Percentiles rank a stretch among this genome's conserved stretches.
These are phyloP conservation scores for Dryobotodes eremita DNA, from an alignment of 2,888 invertebrate genomes.

Conservation along the genomic window DNA sequence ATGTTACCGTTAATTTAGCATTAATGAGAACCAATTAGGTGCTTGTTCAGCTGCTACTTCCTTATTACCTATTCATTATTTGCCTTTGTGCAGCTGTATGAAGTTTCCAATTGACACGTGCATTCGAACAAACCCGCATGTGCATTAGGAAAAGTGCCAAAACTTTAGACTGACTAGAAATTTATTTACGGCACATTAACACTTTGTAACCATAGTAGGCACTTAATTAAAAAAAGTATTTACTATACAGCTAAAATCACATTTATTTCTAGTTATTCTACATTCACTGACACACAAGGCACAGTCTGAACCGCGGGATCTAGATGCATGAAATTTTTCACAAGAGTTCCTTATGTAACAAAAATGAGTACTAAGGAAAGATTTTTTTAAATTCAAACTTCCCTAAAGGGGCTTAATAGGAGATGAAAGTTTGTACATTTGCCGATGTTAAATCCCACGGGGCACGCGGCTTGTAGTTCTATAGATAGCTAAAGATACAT, in stretches of 20 bases:
- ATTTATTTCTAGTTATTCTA: background rate
- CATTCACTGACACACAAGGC: too few relatives aligned
- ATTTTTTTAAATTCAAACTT: too few relatives aligned
- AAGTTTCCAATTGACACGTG: conserved; percentile 35
- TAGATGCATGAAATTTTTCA: too few relatives aligned
- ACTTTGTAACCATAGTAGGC: background rate
- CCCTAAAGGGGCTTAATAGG: too few relatives aligned
- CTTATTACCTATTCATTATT: conserved; percentile 8
- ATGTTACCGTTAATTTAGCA: background rate
- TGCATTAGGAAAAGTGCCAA: conserved; percentile 39
- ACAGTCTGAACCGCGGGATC: too few relatives aligned
- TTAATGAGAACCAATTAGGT: background rate
- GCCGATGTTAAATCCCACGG: too few relatives aligned
- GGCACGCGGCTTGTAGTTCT: background rate
- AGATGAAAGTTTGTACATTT: too few relatives aligned
- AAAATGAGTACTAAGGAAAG: too few relatives aligned
- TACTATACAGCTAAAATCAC: background rate
- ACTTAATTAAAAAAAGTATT: background rate
- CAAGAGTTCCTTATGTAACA: too few relatives aligned
- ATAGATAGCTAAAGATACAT: background rate
- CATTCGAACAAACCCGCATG: background rate
- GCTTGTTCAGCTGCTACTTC: background rate
- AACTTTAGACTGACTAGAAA: conserved; percentile 8
- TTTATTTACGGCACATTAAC: conserved; percentile 12
- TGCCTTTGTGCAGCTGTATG: conserved; percentile 1